Evolutionary conservation across 2,113 vertebrate species (phyloP), one percentile per base, ranked within the genome.

Genomic region (Dasyprocta punctata): DNA sequence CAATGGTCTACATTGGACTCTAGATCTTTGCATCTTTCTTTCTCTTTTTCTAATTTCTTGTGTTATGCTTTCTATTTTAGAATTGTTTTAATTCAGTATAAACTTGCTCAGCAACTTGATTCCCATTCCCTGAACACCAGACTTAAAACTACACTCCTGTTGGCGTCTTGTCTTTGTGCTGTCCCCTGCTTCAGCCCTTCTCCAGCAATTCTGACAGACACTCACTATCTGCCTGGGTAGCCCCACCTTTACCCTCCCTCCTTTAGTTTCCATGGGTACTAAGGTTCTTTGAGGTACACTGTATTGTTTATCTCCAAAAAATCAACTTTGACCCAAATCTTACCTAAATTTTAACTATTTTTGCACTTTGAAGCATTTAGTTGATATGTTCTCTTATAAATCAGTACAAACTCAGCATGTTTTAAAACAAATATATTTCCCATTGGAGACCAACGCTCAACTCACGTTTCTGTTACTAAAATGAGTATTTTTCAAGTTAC

Each of bases 101-200:
- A 81, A 52, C n/a, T 67, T 8, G 24, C 19, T 58, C n/a, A 24
- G 26, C 61, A 75, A 67, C 16, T 60, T 56, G 19, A 69, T 3
- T 10, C 19, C 12, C 44, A 49, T n/a, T 61, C 30, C 16, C 1
- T 11, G 10, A 5, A 78, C 9, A 71, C 3, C 22, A 36, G 49
- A 38, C 14, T 33, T 8, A 38, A 65, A 82, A 28, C 13, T 11
- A 3, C 0, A 2, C 36, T 52, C 86, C 58, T 47, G 54, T 9
- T 41, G 26, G 7, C 0, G 0, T 12, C 17, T 7, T 5, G 0
- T 61, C 36, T 49, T 87, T 5, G 14, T 47, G 38, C 30, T 33
- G 24, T 3, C 30, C 41, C 2, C 3, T 26, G 4, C n/a, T 52
- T 80, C 26, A 6, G 20, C 3, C 33, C 0, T 4, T n/a, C 24